Base-by-base conservation (phyloP, 2,888 invertebrate species). In the Ellobium chinense region DNA sequence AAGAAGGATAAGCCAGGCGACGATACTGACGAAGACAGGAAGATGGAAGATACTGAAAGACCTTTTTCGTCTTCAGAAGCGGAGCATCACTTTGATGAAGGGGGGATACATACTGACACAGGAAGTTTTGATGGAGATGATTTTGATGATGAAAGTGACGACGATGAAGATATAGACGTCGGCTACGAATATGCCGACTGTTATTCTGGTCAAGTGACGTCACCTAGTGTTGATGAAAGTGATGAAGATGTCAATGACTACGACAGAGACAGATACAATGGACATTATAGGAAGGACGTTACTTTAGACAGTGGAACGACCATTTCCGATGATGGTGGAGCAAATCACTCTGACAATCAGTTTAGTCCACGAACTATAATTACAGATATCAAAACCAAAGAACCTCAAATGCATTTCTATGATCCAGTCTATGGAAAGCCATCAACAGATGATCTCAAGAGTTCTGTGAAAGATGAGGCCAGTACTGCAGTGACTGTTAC, bases 161-260 rank as follows among this genome's bases (percentile, higher is more conserved):
- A 63, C 2, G 46, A 63, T 21, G 70, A 70, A 39, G 78, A 70
- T 29, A 78, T 69, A 0, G 78, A 70, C 36, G 78, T 70, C 21
- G 78, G 78, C 31, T 62, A n/a, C 58, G 78, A 70, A 18, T 69
- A 36, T 24, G 24, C 36, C 12, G 76, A 76, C 36, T 54, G 24
- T 27, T 62, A 46, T 14, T 21, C 56, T 5, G n/a, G 60, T 60
- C n/a, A 27, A 7, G 9, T 24, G 12, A 7, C 7, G 7, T 24
- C 60, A n/a, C 5, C 14, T 60, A n/a, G 34, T n/a, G 21, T 34
- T 21, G 72, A 72, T 18, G 3, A n/a, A 29, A 21, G 24, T 24
- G 56, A 56, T 21, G 24, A 21, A 24, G 34, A 14, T 18, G 24
- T 31, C 58, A 37, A 46, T 12, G 39, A 27, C 46, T 18, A 27